phyloP scores from a whole-genome alignment of 1,140 invertebrate species.

The Lasioglossum albipes region DNA sequence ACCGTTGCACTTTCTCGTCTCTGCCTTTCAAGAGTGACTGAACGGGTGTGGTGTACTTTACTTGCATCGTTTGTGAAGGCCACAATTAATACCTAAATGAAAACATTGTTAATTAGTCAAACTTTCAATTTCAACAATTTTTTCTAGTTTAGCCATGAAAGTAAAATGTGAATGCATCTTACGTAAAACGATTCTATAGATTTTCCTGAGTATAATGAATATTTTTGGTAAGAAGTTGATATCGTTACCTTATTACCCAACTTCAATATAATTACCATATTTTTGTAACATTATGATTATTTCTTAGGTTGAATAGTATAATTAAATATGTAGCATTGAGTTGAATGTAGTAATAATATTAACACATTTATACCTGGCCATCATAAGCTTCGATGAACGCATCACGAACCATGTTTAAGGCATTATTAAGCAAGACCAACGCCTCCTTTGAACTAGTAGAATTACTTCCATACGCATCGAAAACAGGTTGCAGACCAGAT shows the following conservation, averaged over 20 bases:
- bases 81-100: constrained; percentile 80
- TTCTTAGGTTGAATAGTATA: too few species aligned
- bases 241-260: too few species aligned
- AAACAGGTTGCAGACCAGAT: constrained; percentile 82
- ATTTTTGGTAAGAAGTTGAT: too few species aligned
- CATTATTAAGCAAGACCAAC: constrained; percentile 83
- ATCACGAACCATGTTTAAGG: constrained; percentile 80
- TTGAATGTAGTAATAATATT: neutral
- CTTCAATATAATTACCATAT: too few species aligned
- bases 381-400: constrained; percentile 85
- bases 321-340: neutral
- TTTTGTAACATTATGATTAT: too few species aligned
- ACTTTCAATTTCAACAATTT: too few species aligned
- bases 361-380: constrained; percentile 79
- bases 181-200: too few species aligned
- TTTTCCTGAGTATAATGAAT: too few species aligned
- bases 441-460: constrained; percentile 85
- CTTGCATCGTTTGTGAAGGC: constrained; percentile 84
- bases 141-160: too few species aligned
- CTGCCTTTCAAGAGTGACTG: constrained; percentile 55
- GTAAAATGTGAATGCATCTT: too few species aligned
- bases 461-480: constrained; percentile 85
- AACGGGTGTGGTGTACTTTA: constrained; percentile 76
- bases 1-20: constrained; percentile 51
- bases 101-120: constrained; percentile 17